Evolutionary conservation across 2,797 vertebrate genomes (phyloP).

Genomic region (Enteromius trimaculatus): DNA sequence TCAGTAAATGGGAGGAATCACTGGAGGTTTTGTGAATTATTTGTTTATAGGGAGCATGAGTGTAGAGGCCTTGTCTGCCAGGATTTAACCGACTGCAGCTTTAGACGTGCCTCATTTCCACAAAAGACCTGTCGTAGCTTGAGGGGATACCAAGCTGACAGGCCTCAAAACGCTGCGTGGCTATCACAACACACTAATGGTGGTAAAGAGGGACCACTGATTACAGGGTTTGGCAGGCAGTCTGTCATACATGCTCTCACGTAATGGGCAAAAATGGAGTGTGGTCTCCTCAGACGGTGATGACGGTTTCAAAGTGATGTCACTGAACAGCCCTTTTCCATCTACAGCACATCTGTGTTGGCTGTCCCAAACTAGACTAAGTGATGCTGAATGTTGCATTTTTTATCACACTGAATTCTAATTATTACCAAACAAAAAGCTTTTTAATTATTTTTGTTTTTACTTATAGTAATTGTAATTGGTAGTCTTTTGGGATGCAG

Average conservation of each 20-base stretch:
- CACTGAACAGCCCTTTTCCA: not conserved
- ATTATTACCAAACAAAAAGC: too few relatives aligned
- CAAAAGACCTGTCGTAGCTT: constrained; percentile 58
- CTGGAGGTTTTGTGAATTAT: not conserved
- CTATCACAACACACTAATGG: constrained; percentile 56
- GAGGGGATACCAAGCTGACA: constrained; percentile 53
- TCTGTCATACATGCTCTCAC: constrained; percentile 40
- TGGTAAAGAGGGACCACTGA: constrained; percentile 42
- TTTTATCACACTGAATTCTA: not conserved
- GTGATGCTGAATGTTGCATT: not conserved
- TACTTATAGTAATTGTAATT: not conserved
- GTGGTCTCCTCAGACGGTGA: constrained; percentile 44
- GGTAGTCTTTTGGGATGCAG: not conserved
- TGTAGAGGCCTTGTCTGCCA: not conserved
- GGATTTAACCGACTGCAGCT: constrained; percentile 40
- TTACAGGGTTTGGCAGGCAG: constrained; percentile 51
- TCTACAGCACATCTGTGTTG: not conserved
- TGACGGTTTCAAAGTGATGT: constrained; percentile 41
- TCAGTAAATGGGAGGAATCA: not conserved
- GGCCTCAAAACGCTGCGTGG: constrained; percentile 22
- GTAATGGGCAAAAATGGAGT: constrained; percentile 47
- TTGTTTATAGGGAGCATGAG: not conserved
- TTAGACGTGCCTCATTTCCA: constrained; percentile 57
- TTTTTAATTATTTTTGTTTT: too few relatives aligned
- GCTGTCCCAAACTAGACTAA: not conserved